Conservation (phyloP, 2,888 invertebrate genomes). For the Steinernema hermaphroditum region DNA sequence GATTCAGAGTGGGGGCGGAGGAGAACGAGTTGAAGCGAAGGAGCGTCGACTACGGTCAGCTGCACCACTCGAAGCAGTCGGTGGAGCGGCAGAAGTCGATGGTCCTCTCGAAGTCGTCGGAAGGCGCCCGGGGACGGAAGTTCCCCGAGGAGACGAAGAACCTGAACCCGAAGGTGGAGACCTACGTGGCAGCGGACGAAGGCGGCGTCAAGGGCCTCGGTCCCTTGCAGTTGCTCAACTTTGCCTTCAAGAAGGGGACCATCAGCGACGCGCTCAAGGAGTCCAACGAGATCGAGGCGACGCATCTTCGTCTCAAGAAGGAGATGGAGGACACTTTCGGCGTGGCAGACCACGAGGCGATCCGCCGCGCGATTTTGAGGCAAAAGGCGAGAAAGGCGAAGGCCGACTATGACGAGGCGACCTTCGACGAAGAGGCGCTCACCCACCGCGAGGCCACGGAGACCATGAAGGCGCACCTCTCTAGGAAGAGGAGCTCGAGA, state of each 20-base stretch:
- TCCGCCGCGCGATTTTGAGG: constrained; percentile 42
- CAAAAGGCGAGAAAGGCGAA: constrained; percentile 40
- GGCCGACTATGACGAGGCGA: constrained; percentile 45
- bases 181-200: constrained; percentile 30
- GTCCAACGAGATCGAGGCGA: constrained; percentile 65
- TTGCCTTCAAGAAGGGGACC: constrained; percentile 77
- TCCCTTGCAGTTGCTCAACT: constrained; percentile 75
- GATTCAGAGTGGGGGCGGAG: neutral
- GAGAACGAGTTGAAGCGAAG: constrained; percentile 12
- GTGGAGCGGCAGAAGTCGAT: constrained; percentile 22
- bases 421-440: constrained; percentile 40
- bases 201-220: constrained; percentile 54
- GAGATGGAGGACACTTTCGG: constrained; percentile 45
- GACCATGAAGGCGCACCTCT: neutral
- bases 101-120: constrained; percentile 2
- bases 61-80: neutral
- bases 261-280: constrained; percentile 72
- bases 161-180: constrained; percentile 14
- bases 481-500: neutral
- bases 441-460: constrained; percentile 23
- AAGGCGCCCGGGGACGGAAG: neutral
- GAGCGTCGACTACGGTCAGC: neutral
- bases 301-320: constrained; percentile 45
- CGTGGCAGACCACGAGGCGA: constrained; percentile 41
- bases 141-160: neutral